A percentile compares a stretch with the other conserved stretches of the same genome.
phyloP scores from a whole-genome alignment of 2,113 vertebrate genomes.

The Upupa epops region DNA sequence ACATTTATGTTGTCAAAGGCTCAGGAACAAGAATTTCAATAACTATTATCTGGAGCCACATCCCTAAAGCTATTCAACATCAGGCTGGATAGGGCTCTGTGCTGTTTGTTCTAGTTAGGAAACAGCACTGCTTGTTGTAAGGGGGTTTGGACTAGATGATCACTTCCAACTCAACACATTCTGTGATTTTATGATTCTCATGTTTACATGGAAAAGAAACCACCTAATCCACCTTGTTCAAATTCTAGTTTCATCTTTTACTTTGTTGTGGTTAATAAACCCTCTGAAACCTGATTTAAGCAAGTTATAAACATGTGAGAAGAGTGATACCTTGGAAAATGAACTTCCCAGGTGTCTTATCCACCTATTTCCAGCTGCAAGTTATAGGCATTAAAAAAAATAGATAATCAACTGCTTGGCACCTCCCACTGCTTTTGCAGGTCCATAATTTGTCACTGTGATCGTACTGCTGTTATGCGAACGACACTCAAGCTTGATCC shows the following conservation, averaged over 20 bases:
- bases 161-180: too few species aligned
- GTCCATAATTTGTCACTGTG: slow-evolving; percentile 7
- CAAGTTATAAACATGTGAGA: neutral
- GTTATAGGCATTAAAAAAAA: neutral
- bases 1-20: too few species aligned
- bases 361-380: neutral
- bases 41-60: too few species aligned
- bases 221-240: neutral
- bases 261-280: neutral
- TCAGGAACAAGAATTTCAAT: too few species aligned
- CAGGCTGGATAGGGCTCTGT: too few species aligned
- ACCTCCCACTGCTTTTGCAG: neutral
- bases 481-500: neutral
- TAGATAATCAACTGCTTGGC: neutral
- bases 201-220: neutral
- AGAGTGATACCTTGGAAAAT: neutral
- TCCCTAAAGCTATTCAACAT: too few species aligned
- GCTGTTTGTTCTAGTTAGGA: too few species aligned
- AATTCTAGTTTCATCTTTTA: neutral
- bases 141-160: too few species aligned
- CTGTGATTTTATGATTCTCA: too few species aligned
- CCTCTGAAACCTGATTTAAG: neutral
- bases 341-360: too few species aligned
- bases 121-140: too few species aligned
- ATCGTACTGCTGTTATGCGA: neutral